Evolutionary conservation across 2,888 invertebrate genomes (phyloP), one percentile per base, ranked within the genome.

Genomic region (Agrotis ipsilon): DNA sequence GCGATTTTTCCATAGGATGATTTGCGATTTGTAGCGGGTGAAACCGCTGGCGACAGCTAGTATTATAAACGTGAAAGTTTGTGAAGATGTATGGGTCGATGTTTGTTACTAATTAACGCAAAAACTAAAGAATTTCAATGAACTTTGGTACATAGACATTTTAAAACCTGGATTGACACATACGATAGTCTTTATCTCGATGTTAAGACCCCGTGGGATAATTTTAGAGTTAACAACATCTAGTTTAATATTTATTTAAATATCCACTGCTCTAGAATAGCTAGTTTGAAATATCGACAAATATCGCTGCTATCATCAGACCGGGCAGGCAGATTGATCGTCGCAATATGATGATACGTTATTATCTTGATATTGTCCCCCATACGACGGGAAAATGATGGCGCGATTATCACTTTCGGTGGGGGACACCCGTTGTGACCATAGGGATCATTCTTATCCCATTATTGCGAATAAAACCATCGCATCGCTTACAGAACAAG

Each of bases 211-310:
- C 39, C 11, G 2, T 39, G 39, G 9, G 1, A 39, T 39, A 39
- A 39, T 39, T 39, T 39, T 39, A 1, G 11, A 39, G 2, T 39
- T 39, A 39, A 11, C 11, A 39, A 11, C 39, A 39, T 9, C 39
- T 39, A 32, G 32, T 81, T 82, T 75, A 58, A 69, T 72, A 60
- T 68, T 52, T 76, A 70, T 74, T 74, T 62, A 71, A 71, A 78
- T 76, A 68, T 62, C 63, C 66, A 71, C 49, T 63, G 54, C 11
- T 45, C 68, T 68, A 58, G 48, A 32, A 43, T 24, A 32, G n/a
- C 48, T 32, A 45, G 14, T 16, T 51, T 78, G 57, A 71, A 70
- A 78, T 78, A 75, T 71, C 39, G 54, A 16, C 13, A 58, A 55
- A 76, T 71, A 58, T 57, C 55, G 16, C 57, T 59, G 43, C 62